Evolutionary conservation across 2,888 invertebrate genomes (phyloP), one percentile per base, ranked within the genome.

Genomic region (Argyresthia goedartella): DNA sequence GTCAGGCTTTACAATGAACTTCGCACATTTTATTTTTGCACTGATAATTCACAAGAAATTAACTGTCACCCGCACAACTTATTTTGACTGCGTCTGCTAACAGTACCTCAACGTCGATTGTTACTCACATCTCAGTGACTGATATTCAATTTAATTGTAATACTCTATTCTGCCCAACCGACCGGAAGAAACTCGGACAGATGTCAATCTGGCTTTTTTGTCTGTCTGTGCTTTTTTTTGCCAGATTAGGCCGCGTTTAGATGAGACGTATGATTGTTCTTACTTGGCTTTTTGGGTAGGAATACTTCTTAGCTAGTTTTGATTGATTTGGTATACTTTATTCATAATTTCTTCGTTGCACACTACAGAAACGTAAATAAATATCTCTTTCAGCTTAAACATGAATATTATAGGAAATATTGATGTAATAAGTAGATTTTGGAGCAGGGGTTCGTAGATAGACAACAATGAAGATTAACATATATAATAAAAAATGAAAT

Each of bases 81-180:
- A 25, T 25, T 25, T 25, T 25, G 25, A 25, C 6, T 25, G 43
- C 25, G 64, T 71, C 55, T 77, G 71, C 61, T 56, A 60, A 65
- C 81, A 53, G 58, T 82, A 74, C 76, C 57, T 57, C 49, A 42
- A 66, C 75, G 70, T 64, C 60, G 63, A 64, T 67, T 64, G 74
- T 76, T 70, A 67, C 70, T 69, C 61, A 58, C 64, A 44, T 14
- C 25, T 25, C 44, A 69, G 66, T 80, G 81, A 86, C 65, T 85
- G 85, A 78, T 82, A 85, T 82, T 80, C 77, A 85, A 85, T 84
- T 82, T 85, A 84, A 86, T 85, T 85, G 81, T 84, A 76, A 81
- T 84, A 85, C 85, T 68, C 76, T 85, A 82, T 82, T 82, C 81
- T 74, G 81, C 69, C 61, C 81, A 77, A 71, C 77, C 69, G 69